Evolutionary conservation across 1,140 invertebrate genomes (phyloP), one percentile per base, ranked within the genome.

Genomic region (Bradysia coprophila): DNA sequence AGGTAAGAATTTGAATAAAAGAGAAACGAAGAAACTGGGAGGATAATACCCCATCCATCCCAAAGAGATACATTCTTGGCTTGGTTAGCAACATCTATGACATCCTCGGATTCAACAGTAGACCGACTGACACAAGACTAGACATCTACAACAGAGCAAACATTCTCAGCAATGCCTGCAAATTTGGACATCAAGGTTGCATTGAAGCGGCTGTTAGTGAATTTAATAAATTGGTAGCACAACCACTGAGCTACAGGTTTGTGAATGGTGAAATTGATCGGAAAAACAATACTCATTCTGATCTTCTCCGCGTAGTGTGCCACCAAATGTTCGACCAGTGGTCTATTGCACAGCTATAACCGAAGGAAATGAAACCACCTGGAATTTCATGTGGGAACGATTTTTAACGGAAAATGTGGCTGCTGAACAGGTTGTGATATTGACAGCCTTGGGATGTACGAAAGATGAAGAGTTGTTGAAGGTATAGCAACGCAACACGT

Each of bases 401-500:
- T 72, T 66, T 49, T 46, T 54, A 18, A 46, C 43, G 4, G 60
- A 65, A 47, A 62, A 63, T 8, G 51, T 72, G n/a, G 56, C 66
- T 2, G 63, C 61, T 24, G 72, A 76, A 46, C 63, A 69, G 52
- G 48, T 67, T 1, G 62, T 69, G 3, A 66, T 78, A 54, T 53
- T 76, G n/a, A 57, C 51, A 43, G 62, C 65, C 0, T 63, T 76
- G 10, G 71, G 72, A 8, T 78, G 76, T 43, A 68, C 73, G 0
- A 59, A 56, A 18, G 53, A 69, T 43, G 46, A 56, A 13, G 41
- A 32, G 51, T 42, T 57, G 67, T 31, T 54, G 59, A 44, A 40
- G 44, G 60, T 73, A 66, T 53, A 28, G 21, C 15, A 31, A 42
- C 19, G 16, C 11, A 13, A 23, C n/a, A 3, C 16, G 8, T 23